These are phyloP conservation scores for Dufourea novaeangliae DNA, from an alignment of 1,140 invertebrate genomes.

Conservation along the genomic window DNA sequence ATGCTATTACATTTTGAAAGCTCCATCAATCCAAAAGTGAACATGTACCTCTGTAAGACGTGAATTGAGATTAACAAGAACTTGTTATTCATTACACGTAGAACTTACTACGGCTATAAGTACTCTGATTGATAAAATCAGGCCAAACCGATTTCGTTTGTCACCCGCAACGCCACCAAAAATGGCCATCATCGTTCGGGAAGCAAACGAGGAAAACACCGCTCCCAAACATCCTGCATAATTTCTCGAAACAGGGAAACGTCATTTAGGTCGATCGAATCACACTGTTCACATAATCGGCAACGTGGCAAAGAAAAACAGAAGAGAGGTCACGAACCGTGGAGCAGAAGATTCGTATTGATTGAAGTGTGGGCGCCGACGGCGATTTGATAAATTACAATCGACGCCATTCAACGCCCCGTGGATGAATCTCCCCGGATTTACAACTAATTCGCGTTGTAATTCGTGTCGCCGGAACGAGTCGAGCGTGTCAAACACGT, in stretches of 20 bases:
- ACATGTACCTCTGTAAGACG: too few relatives aligned
- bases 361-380: slow-evolving; percentile 67
- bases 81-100: too few relatives aligned
- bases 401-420: slow-evolving; percentile 27
- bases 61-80: too few relatives aligned
- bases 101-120: too few relatives aligned
- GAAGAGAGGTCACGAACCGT: slow-evolving; percentile 36
- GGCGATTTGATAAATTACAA: slow-evolving; percentile 63
- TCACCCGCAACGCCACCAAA: too few relatives aligned
- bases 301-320: not conserved
- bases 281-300: not conserved
- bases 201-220: not conserved
- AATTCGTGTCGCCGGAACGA: slow-evolving; percentile 29
- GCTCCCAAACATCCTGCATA: not conserved
- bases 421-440: slow-evolving; percentile 14
- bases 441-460: slow-evolving; percentile 50
- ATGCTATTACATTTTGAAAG: too few relatives aligned
- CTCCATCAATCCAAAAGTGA: too few relatives aligned
- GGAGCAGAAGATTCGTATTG: slow-evolving; percentile 62
- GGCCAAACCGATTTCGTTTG: too few relatives aligned
- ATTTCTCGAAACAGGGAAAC: slow-evolving; percentile 5
- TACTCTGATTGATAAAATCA: too few relatives aligned
- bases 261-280: slow-evolving; percentile 5
- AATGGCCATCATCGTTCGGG: not conserved
- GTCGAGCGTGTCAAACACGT: slow-evolving; percentile 19